Percentiles rank a stretch among this genome's conserved stretches.
Conservation (phyloP, 2,113 vertebrate species). For the Hydropotes inermis region DNA sequence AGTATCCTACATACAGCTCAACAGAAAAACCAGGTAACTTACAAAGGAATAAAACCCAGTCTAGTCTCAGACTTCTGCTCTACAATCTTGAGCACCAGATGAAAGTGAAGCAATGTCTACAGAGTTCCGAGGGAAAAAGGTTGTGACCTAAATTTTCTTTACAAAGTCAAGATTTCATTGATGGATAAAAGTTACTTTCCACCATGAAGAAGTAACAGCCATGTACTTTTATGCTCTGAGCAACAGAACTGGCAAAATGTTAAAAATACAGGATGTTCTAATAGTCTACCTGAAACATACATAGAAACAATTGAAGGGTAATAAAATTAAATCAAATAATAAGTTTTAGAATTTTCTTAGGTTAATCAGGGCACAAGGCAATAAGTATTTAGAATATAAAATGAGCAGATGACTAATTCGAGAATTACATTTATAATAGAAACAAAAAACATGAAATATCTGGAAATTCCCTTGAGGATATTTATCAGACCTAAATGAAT, state of each 20-base stretch:
- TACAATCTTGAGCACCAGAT: not conserved
- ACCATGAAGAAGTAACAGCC: not conserved
- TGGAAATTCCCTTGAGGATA: not conserved
- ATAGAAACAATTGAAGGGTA: not conserved
- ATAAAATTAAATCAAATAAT: conserved; percentile 1
- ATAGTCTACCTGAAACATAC: not conserved
- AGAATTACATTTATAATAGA: not conserved
- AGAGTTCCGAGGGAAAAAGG: conserved; percentile 17
- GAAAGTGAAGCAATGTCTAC: not conserved
- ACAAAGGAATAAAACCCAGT: conserved; percentile 39
- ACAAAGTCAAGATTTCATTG: not conserved
- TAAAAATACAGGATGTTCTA: not conserved
- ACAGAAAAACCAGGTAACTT: not conserved
- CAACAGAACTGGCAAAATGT: not conserved
- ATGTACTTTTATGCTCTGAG: conserved; percentile 12
- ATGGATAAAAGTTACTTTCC: conserved; percentile 17
- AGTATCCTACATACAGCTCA: not conserved
- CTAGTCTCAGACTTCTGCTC: not conserved
- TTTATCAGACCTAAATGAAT: not conserved
- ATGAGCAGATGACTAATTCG: not conserved
- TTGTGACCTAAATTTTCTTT: conserved; percentile 29
- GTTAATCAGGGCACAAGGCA: not conserved
- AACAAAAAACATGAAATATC: not conserved
- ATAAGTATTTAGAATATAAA: conserved; percentile 20
- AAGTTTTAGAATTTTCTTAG: not conserved